Conservation (phyloP, 1,140 invertebrate genomes). For the Orchestia grillus region DNA sequence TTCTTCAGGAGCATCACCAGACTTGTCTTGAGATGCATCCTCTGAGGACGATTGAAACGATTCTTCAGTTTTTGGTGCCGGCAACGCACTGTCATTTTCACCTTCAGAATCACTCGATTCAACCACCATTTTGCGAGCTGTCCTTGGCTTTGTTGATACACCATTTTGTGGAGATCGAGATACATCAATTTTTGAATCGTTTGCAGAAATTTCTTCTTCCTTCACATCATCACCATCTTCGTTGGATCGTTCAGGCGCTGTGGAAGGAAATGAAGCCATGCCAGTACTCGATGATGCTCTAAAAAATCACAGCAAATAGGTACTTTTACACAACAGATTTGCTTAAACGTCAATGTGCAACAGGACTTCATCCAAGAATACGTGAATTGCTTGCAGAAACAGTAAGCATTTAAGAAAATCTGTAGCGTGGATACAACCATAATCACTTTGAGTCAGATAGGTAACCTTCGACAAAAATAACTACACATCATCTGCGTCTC, state of each 20-base stretch:
- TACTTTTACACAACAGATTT: no score
- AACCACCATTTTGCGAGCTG: background rate
- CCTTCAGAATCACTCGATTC: background rate
- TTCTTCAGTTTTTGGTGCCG: background rate
- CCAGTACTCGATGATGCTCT: background rate
- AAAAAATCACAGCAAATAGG: background rate
- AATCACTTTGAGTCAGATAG: no score
- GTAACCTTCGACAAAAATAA: background rate
- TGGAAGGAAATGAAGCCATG: background rate
- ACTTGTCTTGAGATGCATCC: background rate
- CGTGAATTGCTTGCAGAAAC: background rate
- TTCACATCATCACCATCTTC: background rate
- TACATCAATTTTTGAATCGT: background rate
- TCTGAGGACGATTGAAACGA: background rate
- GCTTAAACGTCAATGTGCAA: background rate
- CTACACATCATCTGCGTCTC: background rate
- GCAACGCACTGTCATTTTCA: background rate
- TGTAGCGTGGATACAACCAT: background rate
- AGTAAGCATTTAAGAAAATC: background rate
- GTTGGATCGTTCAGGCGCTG: background rate
- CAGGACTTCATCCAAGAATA: background rate
- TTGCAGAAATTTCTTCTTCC: background rate
- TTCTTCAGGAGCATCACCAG: background rate
- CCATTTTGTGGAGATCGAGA: background rate
- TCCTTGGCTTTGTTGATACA: background rate